Evolutionary conservation across 2,797 vertebrate genomes (phyloP).

Genomic region (Chelon auratus): DNA sequence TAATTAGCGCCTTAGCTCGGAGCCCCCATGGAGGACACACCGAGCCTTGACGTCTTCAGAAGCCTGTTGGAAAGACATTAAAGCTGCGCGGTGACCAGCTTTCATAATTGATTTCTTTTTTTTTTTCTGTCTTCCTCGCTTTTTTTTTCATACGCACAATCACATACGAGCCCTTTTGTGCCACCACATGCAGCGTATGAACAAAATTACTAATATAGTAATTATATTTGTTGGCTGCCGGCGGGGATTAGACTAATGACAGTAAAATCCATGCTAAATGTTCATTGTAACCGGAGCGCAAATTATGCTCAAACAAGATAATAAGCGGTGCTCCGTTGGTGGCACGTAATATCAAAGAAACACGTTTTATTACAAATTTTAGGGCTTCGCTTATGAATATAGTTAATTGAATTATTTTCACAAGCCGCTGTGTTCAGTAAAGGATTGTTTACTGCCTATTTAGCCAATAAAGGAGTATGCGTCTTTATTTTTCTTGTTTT

Average conservation of each 20-base stretch:
- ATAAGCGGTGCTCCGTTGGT: constrained; percentile 36
- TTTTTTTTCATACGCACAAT: background rate
- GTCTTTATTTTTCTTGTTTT: background rate
- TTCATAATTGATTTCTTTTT: constrained; percentile 71
- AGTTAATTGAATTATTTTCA: background rate
- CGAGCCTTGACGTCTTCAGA: constrained; percentile 52
- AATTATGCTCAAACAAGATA: constrained; percentile 60
- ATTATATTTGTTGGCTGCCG: constrained; percentile 72
- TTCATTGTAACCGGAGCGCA: constrained; percentile 65
- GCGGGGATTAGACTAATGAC: constrained; percentile 73
- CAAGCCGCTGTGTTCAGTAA: background rate
- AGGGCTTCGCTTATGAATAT: background rate
- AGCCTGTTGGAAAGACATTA: constrained; percentile 62
- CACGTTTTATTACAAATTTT: constrained; percentile 24
- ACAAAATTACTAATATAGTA: constrained; percentile 63
- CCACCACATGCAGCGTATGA: constrained; percentile 32
- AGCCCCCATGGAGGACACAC: constrained; percentile 57
- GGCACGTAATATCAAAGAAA: constrained; percentile 24
- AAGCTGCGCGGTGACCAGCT: constrained; percentile 68
- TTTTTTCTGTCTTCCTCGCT: constrained; percentile 20
- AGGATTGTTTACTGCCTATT: background rate
- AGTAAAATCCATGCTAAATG: constrained; percentile 68
- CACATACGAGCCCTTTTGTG: constrained; percentile 31
- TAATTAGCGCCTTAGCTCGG: constrained; percentile 55
- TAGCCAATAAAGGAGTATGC: background rate